These are phyloP conservation scores for Drosophila tanythrix DNA, from an alignment of 2,888 invertebrate genomes.

Conservation along the genomic window DNA sequence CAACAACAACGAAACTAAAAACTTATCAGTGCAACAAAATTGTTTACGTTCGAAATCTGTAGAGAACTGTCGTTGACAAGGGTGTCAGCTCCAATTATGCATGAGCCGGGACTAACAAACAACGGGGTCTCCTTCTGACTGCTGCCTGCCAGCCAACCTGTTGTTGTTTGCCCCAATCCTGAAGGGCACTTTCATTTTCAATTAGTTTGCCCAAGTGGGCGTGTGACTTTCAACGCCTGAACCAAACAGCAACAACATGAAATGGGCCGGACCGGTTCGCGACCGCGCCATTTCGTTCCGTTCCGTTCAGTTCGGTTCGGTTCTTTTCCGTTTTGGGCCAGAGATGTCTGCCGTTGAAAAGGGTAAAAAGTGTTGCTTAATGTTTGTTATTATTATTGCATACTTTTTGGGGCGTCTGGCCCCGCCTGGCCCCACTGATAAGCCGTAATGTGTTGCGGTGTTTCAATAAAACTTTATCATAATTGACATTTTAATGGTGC, in stretches of 20 bases:
- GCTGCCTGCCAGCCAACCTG: constrained; percentile 48
- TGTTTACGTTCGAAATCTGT: constrained; percentile 68
- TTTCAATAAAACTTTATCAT: constrained; percentile 79
- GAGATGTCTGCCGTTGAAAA: constrained; percentile 57
- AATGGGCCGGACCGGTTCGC: constrained; percentile 44
- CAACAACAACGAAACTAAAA: constrained; percentile 41
- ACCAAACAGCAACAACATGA: constrained; percentile 43
- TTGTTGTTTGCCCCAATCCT: constrained; percentile 46
- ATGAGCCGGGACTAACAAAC: constrained; percentile 28
- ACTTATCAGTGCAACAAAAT: constrained; percentile 65
- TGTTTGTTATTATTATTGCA: constrained; percentile 77
- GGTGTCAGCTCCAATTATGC: constrained; percentile 77
- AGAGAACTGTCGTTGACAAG: constrained; percentile 69
- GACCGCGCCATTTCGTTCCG: background rate
- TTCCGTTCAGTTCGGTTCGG: background rate
- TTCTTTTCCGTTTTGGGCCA: constrained; percentile 15
- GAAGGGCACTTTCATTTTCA: constrained; percentile 72
- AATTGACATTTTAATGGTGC: constrained; percentile 77
- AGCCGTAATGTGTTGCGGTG: constrained; percentile 75
- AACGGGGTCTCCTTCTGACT: constrained; percentile 8
- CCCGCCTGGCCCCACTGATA: constrained; percentile 63
- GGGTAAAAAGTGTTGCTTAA: constrained; percentile 68
- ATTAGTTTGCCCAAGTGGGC: constrained; percentile 77
- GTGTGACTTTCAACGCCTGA: constrained; percentile 75
- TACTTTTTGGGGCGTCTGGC: constrained; percentile 36